Percentiles rank a stretch among this genome's conserved stretches.
phyloP scores from a whole-genome alignment of 2,113 vertebrate species.

The Calidris pygmaea region DNA sequence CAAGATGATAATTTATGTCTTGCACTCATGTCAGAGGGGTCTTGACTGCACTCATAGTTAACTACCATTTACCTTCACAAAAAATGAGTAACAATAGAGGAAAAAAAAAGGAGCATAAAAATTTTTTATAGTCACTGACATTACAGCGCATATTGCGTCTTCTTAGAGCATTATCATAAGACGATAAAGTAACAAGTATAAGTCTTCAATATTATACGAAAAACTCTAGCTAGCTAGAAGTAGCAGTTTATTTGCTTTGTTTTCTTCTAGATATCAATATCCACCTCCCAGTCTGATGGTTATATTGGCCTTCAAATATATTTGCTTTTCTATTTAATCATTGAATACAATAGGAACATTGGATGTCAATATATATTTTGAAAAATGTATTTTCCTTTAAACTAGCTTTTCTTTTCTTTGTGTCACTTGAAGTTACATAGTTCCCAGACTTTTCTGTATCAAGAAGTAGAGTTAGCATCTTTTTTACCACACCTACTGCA shows the following conservation, averaged over 20 bases:
- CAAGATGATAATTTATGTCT: background rate
- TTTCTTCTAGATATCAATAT: background rate
- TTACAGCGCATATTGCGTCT: background rate
- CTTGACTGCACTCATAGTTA: background rate
- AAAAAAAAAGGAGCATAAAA: background rate
- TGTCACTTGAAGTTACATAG: background rate
- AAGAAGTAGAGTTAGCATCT: background rate
- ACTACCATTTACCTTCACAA: background rate
- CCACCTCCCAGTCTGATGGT: background rate
- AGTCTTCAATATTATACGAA: background rate
- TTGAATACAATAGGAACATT: background rate
- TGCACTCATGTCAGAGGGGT: background rate
- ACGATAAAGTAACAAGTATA: background rate
- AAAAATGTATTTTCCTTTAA: background rate
- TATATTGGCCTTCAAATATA: background rate
- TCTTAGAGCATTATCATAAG: background rate
- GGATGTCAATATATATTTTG: background rate
- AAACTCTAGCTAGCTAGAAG: background rate
- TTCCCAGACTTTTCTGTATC: background rate
- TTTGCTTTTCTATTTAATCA: background rate
- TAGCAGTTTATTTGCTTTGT: background rate
- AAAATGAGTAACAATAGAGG: background rate
- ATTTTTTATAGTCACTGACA: background rate
- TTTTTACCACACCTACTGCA: background rate
- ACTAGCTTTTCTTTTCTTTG: background rate